Evolutionary conservation across 2,888 invertebrate genomes (phyloP).

Genomic region (Stenurella melanura): DNA sequence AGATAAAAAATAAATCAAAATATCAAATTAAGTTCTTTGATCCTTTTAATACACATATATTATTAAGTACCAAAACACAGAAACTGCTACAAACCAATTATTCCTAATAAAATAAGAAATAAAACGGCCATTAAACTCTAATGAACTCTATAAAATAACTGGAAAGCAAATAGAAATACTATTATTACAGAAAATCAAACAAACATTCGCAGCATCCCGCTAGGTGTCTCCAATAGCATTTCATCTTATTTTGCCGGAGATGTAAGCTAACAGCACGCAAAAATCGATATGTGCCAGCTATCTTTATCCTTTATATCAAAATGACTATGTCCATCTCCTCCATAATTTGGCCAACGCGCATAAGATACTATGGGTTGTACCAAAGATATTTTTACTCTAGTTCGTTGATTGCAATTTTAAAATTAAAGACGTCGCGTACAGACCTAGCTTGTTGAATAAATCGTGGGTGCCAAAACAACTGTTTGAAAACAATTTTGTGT

Average conservation of each 20-base stretch:
- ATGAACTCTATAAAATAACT: conserved; percentile 28
- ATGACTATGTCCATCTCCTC: conserved; percentile 60
- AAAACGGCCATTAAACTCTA: conserved; percentile 19
- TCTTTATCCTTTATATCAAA: conserved; percentile 60
- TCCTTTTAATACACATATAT: background rate
- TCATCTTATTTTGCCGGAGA: conserved; percentile 64
- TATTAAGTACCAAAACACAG: background rate
- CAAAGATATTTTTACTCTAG: conserved; percentile 70
- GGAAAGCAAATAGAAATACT: background rate
- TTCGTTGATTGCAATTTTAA: conserved; percentile 68
- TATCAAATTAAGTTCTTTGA: background rate
- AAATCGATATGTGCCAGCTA: conserved; percentile 69
- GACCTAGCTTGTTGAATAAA: conserved; percentile 41
- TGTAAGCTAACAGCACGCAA: conserved; percentile 66
- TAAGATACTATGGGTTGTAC: conserved; percentile 69
- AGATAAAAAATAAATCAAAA: too few species aligned
- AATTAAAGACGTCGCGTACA: conserved; percentile 63
- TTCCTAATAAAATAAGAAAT: conserved; percentile 5
- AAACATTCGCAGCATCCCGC: conserved; percentile 65
- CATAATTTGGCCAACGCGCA: conserved; percentile 66
- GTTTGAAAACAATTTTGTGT: conserved; percentile 26
- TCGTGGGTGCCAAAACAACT: conserved; percentile 47
- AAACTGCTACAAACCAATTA: conserved; percentile 1
- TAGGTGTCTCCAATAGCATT: conserved; percentile 62
- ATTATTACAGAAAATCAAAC: conserved; percentile 25